Base-by-base conservation (phyloP, 2,113 vertebrate genomes). In the Gambusia holbrooki region DNA sequence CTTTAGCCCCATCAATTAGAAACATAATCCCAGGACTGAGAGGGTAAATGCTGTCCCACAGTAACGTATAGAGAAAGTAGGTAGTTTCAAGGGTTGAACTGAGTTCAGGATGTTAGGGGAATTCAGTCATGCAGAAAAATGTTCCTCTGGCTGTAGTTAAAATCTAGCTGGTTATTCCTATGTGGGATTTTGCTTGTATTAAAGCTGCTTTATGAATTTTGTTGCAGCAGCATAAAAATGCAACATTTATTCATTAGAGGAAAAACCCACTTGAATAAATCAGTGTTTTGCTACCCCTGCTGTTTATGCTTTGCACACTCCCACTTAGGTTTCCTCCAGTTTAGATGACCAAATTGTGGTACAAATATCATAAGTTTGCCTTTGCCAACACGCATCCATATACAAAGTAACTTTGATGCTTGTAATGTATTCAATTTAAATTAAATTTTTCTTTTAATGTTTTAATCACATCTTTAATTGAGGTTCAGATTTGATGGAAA, bases 71-170 rank as follows among this genome's bases (percentile, higher is more conserved):
- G 90, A 82, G 73, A 74, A 72, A 87, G 78, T 33, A 68, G 76
- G 72, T 71, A 66, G 70, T 19, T 32, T 82, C 72, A 80, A 71
- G 2, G 60, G 80, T 78, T 77, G 82, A 84, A 85, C 65, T 74
- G 82, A 85, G 74, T 73, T 69, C 62, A 79, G 74, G 88, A 77
- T 48, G 81, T 76, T 78, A 79, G 78, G 81, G 85, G 89, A 88
- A 91, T 84, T 88, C 54, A 83, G 84, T 90, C 89, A 88, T 81
- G 89, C 83, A 87, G 82, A 91, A 89, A 54, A 87, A 45, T 85
- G 84, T 90, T 83, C 69, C 84, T 66, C 76, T 81, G 80, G 71
- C 83, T 91, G 64, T 62, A 61, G 77, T 66, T 12, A 15, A 62
- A 81, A 42, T 66, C 54, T 29, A 28, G 54, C 73, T 10, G 72